phyloP scores from a whole-genome alignment of 2,888 invertebrate species.

The Pegoplata infirma region DNA sequence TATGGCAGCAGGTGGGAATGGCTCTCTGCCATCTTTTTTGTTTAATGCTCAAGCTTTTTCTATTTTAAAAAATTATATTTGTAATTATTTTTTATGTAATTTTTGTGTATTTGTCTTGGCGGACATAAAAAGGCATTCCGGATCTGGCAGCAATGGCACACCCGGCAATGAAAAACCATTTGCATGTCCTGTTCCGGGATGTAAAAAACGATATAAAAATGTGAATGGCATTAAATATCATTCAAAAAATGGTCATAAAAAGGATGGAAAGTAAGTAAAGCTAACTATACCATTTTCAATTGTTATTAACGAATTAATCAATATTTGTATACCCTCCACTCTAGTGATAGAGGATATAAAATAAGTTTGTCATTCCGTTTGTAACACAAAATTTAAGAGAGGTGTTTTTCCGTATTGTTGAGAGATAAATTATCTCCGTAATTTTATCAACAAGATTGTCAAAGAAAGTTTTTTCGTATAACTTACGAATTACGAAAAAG shows the following conservation, averaged over 20 bases:
- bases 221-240: conserved; percentile 94
- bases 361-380: too few species aligned
- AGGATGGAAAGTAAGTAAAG: conserved; percentile 86
- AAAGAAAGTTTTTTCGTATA: too few species aligned
- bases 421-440: background rate
- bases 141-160: conserved; percentile 78
- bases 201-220: conserved; percentile 92
- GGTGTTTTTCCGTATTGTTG: background rate
- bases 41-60: conserved; percentile 64
- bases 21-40: conserved; percentile 62
- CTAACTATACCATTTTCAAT: background rate
- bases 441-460: too few species aligned
- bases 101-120: conserved; percentile 63
- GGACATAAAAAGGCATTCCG: conserved; percentile 76
- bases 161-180: conserved; percentile 86
- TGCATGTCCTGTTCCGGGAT: conserved; percentile 91
- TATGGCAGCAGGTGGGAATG: conserved; percentile 82
- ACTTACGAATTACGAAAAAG: too few species aligned
- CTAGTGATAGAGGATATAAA: too few species aligned
- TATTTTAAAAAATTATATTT: conserved; percentile 68
- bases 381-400: too few species aligned
- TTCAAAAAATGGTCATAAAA: conserved; percentile 91
- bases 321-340: too few species aligned
- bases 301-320: conserved; percentile 3
- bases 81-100: conserved; percentile 63